These are phyloP conservation scores for Smittia sp. DNA, from an alignment of 2,888 invertebrate species.

Conservation along the genomic window DNA sequence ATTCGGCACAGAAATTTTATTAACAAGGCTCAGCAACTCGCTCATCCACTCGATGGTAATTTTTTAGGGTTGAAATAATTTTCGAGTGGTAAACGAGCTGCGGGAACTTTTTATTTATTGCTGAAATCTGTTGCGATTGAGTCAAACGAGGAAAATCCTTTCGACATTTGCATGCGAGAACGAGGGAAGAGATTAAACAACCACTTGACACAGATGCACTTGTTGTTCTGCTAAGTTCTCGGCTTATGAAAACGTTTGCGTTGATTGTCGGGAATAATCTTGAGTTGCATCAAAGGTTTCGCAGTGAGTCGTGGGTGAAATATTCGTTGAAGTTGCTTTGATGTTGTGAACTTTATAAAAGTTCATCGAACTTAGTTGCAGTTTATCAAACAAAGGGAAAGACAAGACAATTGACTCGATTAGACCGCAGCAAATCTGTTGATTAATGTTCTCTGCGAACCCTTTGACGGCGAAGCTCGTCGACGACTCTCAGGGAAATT, in stretches of 20 bases:
- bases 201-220: background rate
- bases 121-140: background rate
- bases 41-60: background rate
- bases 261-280: too few species aligned
- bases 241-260: too few species aligned
- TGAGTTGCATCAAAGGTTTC: too few species aligned
- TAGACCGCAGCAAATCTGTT: too few species aligned
- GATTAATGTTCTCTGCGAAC: too few species aligned
- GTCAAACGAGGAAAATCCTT: background rate
- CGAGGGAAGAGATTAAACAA: background rate
- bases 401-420: too few species aligned
- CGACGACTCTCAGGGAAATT: background rate
- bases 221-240: background rate
- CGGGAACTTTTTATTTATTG: background rate
- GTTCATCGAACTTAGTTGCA: too few species aligned
- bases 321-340: too few species aligned
- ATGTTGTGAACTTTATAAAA: too few species aligned
- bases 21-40: background rate
- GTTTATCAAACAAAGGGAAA: too few species aligned
- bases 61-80: constrained; percentile 8
- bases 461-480: too few species aligned
- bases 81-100: constrained; percentile 1
- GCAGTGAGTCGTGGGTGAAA: too few species aligned
- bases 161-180: background rate
- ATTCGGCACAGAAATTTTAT: constrained; percentile 7